A percentile compares a stretch with the other conserved stretches of the same genome.
Conservation (phyloP, 2,888 invertebrate genomes). For the Chelonus formosanus region DNA sequence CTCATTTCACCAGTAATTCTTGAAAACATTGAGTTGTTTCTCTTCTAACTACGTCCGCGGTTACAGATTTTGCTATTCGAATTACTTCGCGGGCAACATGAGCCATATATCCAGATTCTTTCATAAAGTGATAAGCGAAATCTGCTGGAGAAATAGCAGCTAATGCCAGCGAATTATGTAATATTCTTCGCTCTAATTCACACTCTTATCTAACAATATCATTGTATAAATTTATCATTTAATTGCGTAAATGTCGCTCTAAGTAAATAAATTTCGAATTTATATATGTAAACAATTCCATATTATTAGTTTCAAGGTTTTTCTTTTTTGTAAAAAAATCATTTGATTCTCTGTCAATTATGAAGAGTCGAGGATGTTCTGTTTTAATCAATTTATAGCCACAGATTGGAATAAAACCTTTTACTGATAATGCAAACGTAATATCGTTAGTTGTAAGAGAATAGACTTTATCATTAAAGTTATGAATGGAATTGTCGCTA, state of each 20-base stretch:
- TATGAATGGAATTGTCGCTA: neutral
- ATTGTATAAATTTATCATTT: slow-evolving; percentile 32
- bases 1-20: neutral
- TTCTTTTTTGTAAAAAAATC: slow-evolving; percentile 3
- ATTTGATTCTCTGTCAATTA: slow-evolving; percentile 19
- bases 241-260: slow-evolving; percentile 35
- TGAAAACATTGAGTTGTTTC: slow-evolving; percentile 23
- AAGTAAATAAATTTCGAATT: slow-evolving; percentile 43
- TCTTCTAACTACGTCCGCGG: slow-evolving; percentile 17
- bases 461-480: slow-evolving; percentile 14
- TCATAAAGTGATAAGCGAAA: slow-evolving; percentile 41
- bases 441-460: slow-evolving; percentile 22
- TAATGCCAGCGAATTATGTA: slow-evolving; percentile 39
- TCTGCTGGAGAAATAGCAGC: slow-evolving; percentile 42
- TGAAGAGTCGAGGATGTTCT: slow-evolving; percentile 37
- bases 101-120: slow-evolving; percentile 41
- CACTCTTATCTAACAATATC: slow-evolving; percentile 41
- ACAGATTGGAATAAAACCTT: slow-evolving; percentile 20
- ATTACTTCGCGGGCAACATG: slow-evolving; percentile 39
- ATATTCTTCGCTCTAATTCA: slow-evolving; percentile 40
- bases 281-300: slow-evolving; percentile 36
- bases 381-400: slow-evolving; percentile 34
- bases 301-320: neutral
- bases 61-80: slow-evolving; percentile 25
- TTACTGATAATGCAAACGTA: slow-evolving; percentile 33